Evolutionary conservation across 2,113 vertebrate species (phyloP), one percentile per base, ranked within the genome.

Genomic region (Clinocottus analis): DNA sequence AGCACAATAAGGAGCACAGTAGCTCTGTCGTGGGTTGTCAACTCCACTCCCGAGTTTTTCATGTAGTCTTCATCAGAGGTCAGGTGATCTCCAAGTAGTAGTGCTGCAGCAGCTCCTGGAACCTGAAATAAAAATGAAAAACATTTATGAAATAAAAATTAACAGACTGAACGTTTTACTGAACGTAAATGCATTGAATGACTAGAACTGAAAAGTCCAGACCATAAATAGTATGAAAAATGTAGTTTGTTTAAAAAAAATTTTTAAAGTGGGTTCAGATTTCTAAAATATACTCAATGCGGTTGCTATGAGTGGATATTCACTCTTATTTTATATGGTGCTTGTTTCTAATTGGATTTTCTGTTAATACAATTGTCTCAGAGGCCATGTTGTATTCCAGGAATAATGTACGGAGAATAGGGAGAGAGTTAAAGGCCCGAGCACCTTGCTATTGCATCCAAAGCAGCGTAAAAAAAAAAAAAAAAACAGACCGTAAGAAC

Each of bases 91-190:
- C 33, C 51, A 66, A 23, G 31, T 10, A 23, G 17, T 10, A 21
- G 14, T 55, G 41, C 69, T 45, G 58, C 74, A 80, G 81, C 77
- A 77, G 43, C 67, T 85, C 43, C 45, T 88, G 77, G 80, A 90
- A 87, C 83, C 85, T 85, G 53, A n/a, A 80, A 72, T 11, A 63
- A 29, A 55, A 47, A 64, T n/a, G 12, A 0, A 43, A 16, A 21
- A 55, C 16, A 73, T 58, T 55, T 0, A 62, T 25, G 1, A 4
- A 1, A n/a, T 11, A 7, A 19, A n/a, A 16, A 45, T 45, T 16
- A 31, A 59, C 25, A 59, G 37, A 21, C n/a, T n/a, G n/a, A n/a
- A n/a, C n/a, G n/a, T 27, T 58, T 58, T 2, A 35, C 17, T 21
- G 2, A 12, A 64, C 25, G n/a, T 43, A 27, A 43, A 47, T 67